phyloP scores from a whole-genome alignment of 2,113 vertebrate species.

The Mohoua ochrocephala region DNA sequence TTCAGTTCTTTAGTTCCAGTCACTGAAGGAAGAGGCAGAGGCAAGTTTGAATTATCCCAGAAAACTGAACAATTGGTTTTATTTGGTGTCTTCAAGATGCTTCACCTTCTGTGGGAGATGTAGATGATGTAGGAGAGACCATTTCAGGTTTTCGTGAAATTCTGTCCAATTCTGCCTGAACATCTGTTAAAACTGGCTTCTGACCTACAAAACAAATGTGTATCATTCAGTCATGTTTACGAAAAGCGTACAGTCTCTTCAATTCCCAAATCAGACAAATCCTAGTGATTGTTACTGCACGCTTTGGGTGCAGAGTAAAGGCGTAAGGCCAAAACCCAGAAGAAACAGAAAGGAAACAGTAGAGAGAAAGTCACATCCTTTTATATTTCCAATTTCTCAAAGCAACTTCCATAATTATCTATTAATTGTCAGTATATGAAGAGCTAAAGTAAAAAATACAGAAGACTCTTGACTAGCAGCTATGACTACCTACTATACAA shows the following conservation, averaged over 20 bases:
- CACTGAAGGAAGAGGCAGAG: constrained; percentile 79
- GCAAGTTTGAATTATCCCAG: constrained; percentile 71
- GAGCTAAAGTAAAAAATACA: neutral
- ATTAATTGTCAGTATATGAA: neutral
- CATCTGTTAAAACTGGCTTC: constrained; percentile 92
- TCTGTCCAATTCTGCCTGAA: constrained; percentile 96
- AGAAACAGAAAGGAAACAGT: neutral
- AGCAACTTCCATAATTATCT: neutral
- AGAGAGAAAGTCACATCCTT: neutral
- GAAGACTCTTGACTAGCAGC: neutral
- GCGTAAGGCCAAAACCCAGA: neutral
- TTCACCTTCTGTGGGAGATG: constrained; percentile 86
- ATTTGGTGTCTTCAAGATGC: constrained; percentile 91
- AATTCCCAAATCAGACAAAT: neutral
- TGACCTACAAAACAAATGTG: constrained; percentile 76
- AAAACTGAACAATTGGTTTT: constrained; percentile 71
- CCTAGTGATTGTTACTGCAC: neutral
- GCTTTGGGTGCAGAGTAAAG: neutral
- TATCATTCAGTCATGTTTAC: neutral
- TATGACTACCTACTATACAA: neutral
- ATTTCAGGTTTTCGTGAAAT: constrained; percentile 91
- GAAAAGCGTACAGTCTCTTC: neutral
- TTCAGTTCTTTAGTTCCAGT: constrained; percentile 74
- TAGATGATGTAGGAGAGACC: constrained; percentile 80
- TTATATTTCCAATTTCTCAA: neutral